phyloP scores from a whole-genome alignment of 2,797 vertebrate species.

The Coluber constrictor region DNA sequence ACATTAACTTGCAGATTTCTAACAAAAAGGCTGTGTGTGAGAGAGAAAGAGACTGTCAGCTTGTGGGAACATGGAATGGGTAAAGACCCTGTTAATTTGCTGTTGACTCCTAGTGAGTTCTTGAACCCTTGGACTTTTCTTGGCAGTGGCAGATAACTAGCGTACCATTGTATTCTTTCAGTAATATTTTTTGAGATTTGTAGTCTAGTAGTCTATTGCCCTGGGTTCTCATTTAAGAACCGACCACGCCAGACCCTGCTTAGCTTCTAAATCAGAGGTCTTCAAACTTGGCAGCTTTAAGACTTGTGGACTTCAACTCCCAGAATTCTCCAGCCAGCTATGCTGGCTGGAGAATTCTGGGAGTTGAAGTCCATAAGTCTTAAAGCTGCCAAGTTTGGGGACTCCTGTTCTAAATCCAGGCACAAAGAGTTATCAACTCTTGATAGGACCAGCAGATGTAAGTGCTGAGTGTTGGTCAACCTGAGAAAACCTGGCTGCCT shows the following conservation, averaged over 20 bases:
- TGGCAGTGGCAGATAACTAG: background rate
- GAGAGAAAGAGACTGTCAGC: background rate
- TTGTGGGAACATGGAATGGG: background rate
- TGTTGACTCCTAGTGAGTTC: background rate
- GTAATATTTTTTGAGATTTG: background rate
- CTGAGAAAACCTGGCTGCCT: background rate
- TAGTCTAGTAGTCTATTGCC: background rate
- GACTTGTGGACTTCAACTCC: no score
- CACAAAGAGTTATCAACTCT: background rate
- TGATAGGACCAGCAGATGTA: background rate
- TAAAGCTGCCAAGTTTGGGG: no score
- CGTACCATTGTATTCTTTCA: background rate
- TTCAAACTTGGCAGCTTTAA: no score
- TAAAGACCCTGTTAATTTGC: background rate
- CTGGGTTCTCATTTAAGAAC: background rate
- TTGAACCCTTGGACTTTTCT: background rate
- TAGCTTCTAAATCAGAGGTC: background rate
- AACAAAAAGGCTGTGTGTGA: background rate
- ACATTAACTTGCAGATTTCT: background rate
- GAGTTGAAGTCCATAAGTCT: no score
- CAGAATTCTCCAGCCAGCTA: no score
- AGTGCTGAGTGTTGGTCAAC: background rate
- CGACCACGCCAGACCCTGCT: background rate
- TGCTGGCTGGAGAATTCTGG: no score
- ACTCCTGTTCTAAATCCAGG: background rate